Evolutionary conservation across 2,888 invertebrate species (phyloP), one percentile per base, ranked within the genome.

Genomic region (Pristionchus entomophagus): DNA sequence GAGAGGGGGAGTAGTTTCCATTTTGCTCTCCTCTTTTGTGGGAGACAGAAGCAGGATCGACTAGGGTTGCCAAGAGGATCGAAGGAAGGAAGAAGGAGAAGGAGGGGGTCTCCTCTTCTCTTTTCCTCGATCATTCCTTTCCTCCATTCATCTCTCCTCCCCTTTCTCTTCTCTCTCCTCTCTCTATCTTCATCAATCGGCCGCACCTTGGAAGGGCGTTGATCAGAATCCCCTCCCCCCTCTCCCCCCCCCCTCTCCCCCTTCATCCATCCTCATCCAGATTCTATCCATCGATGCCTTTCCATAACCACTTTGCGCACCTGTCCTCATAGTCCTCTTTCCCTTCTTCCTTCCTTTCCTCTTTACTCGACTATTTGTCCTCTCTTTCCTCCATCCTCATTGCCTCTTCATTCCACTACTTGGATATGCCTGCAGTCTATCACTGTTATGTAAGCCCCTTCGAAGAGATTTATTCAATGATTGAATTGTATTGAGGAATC

Each of bases 1-100:
- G 45, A 38, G 84, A 49, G 49, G 35, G 81, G 38, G 69, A 65
- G 84, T 62, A 53, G 59, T 82, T 82, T 56, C 82, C 53, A 82
- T 56, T 59, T 38, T 51, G 35, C 41, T 32, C 32, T 80, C 35
- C 78, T 80, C 78, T 80, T 80, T 80, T 56, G 62, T 56, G 82
- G 59, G 59, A 35, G 35, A 56, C 26, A 56, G 35, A 56, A 45
- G 62, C 26, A 38, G 32, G 35, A 56, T 80, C 41, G 29, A 56
- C 32, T 78, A 51, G 26, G 62, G 62, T 45, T 82, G 62, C 29
- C 49, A 62, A 35, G 59, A 82, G 82, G 29, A 82, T 59, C 17
- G 82, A 32, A 81, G 56, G 53, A 53, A 56, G 32, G 81, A n/a
- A 51, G 56, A n/a, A n/a, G n/a, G n/a, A 56, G 32, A 56, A 59